Base-by-base conservation (phyloP, 2,113 vertebrate genomes). In the Pleuronectes platessa region DNA sequence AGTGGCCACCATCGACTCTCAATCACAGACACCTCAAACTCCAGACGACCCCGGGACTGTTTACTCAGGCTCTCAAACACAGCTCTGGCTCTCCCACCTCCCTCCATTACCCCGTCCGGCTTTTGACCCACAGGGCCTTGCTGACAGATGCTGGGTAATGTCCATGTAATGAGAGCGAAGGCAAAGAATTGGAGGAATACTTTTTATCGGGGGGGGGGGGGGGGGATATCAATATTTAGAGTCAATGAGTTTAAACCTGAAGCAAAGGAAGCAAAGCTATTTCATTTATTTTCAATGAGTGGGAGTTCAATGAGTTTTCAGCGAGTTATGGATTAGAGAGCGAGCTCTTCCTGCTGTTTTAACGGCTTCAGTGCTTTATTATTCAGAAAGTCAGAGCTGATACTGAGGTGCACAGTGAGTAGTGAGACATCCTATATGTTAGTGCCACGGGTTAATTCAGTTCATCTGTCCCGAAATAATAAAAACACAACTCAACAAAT, bases 11-110 rank as follows among this genome's bases (percentile, higher is more conserved):
- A 82, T 85, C 24, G 64, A 76, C 88, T 81, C 65, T 77, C 61
- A 54, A 47, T 76, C 78, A 67, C 75, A 91, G 89, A 90, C 90
- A 89, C 86, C 79, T 83, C 82, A 85, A 90, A 91, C 92, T 93
- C 89, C 74, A 81, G 61, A 68, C 20, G 82, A 92, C 90, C 91
- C 81, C 23, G 6, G 18, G 20, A 45, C 83, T 92, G 90, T 93
- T 93, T 93, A 92, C 72, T 76, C 76, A 90, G 75, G 79, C 87
- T 55, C 82, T 91, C 73, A 78, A 89, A 87, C 87, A 81, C 61
- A 82, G 80, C 75, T 61, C 82, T 71, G 71, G 70, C 83, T 60
- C 82, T 70, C 81, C 78, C 69, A 15, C 63, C 71, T 73, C 78
- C 37, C 68, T 74, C 81, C 85, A 84, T 83, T 87, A 81, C 75